Evolutionary conservation across 2,888 invertebrate genomes (phyloP).

Genomic region (Drosophila sordidapex): DNA sequence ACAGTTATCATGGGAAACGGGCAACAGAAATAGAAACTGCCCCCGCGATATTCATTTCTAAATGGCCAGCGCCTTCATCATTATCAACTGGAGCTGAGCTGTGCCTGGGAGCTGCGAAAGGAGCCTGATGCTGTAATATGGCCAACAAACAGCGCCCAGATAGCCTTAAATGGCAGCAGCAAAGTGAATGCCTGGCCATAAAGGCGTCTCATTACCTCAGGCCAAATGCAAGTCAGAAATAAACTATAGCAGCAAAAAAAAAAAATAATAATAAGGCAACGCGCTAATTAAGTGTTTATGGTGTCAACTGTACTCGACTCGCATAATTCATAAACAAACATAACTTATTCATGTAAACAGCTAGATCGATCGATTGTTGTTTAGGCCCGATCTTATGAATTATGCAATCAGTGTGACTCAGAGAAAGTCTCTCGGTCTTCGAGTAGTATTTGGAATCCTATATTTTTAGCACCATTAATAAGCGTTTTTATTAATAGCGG

Average conservation of each 20-base stretch:
- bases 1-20: slow-evolving; percentile 75
- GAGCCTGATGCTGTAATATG: slow-evolving; percentile 38
- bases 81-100: slow-evolving; percentile 48
- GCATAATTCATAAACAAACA: slow-evolving; percentile 64
- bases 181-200: slow-evolving; percentile 70
- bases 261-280: neutral
- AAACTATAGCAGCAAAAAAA: neutral
- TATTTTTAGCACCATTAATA: slow-evolving; percentile 75
- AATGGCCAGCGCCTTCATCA: slow-evolving; percentile 61
- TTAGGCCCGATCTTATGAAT: slow-evolving; percentile 39
- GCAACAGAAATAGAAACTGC: slow-evolving; percentile 45
- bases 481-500: slow-evolving; percentile 73
- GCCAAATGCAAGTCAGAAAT: slow-evolving; percentile 6
- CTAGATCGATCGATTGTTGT: slow-evolving; percentile 3
- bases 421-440: slow-evolving; percentile 60
- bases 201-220: slow-evolving; percentile 33
- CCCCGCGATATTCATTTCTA: slow-evolving; percentile 54
- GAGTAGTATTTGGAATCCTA: slow-evolving; percentile 6
- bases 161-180: slow-evolving; percentile 65
- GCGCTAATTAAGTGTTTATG: slow-evolving; percentile 74
- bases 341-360: slow-evolving; percentile 16
- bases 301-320: slow-evolving; percentile 58
- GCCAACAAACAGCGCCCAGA: slow-evolving; percentile 57
- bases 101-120: slow-evolving; percentile 11
- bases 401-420: slow-evolving; percentile 50